A percentile compares a stretch with the other conserved stretches of the same genome.
Evolutionary conservation across 2,113 vertebrate genomes (phyloP).

Genomic region (Dicentrarchus labrax): DNA sequence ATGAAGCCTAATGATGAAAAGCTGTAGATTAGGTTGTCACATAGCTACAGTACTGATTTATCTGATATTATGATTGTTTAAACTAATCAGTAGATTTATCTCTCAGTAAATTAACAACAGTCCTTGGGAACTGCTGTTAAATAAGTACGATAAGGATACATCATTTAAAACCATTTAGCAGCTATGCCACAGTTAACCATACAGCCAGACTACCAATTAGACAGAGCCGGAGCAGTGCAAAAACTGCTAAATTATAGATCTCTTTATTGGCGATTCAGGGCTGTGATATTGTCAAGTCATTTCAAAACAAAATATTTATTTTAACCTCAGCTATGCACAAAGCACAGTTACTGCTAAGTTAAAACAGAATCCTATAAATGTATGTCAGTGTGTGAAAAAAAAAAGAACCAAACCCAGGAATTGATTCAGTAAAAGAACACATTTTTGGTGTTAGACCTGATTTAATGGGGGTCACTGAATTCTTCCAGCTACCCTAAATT

Average conservation of each 20-base stretch:
- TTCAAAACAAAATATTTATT: neutral
- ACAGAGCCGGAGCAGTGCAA: neutral
- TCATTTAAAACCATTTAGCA: conserved; percentile 24
- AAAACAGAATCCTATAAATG: neutral
- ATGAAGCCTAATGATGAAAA: conserved; percentile 53
- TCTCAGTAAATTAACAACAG: conserved; percentile 24
- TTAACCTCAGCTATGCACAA: neutral
- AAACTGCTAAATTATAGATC: neutral
- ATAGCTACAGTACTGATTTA: conserved; percentile 53
- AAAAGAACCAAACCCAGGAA: neutral
- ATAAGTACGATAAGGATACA: conserved; percentile 1
- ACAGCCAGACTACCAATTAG: conserved; percentile 11
- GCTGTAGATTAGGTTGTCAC: conserved; percentile 71
- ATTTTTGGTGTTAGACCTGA: neutral
- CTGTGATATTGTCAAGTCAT: neutral
- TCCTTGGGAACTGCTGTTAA: conserved; percentile 4
- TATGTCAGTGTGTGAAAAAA: neutral
- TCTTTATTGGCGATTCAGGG: neutral
- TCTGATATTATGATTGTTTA: conserved; percentile 54
- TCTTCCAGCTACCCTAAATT: neutral
- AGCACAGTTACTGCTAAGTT: neutral
- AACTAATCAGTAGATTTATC: conserved; percentile 20
- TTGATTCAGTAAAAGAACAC: neutral
- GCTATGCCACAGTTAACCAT: neutral
- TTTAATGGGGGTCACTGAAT: neutral